Conservation (phyloP, 64 coral and sea anemone genomes). For the Stichodactyla helianthus region DNA sequence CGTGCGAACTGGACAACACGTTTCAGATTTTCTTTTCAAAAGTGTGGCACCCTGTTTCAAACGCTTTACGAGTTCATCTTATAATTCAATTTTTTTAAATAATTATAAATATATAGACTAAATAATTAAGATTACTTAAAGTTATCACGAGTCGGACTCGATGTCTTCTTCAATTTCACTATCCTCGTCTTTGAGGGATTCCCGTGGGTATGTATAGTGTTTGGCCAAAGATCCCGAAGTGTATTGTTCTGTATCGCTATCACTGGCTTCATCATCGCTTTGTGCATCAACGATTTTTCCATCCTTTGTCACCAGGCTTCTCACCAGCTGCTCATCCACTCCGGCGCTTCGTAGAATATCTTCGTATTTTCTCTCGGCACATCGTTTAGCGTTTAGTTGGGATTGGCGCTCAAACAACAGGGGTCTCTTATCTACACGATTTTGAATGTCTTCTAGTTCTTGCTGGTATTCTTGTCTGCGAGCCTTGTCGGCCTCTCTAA, state of each 20-base stretch:
- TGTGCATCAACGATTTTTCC: constrained; percentile 85
- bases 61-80: neutral
- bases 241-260: constrained; percentile 19
- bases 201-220: neutral
- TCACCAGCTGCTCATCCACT: constrained; percentile 77
- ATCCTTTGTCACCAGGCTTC: constrained; percentile 84
- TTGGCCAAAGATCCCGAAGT: neutral
- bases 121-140: neutral
- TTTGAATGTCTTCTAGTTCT: constrained; percentile 82
- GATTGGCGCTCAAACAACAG: constrained; percentile 96
- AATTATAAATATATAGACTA: constrained; percentile 12
- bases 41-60: neutral
- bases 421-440: constrained; percentile 68
- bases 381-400: constrained; percentile 72
- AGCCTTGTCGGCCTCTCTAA: constrained; percentile 74
- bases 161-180: constrained; percentile 1
- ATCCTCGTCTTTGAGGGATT: constrained; percentile 6
- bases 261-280: constrained; percentile 58
- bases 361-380: constrained; percentile 89
- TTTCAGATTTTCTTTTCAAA: neutral
- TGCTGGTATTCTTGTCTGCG: constrained; percentile 73
- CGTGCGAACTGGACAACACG: neutral
- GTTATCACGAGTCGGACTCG: constrained; percentile 4
- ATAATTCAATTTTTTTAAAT: neutral
- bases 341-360: constrained; percentile 89